Evolutionary conservation across 2,797 vertebrate genomes (phyloP).

Genomic region (Squalus acanthias): DNA sequence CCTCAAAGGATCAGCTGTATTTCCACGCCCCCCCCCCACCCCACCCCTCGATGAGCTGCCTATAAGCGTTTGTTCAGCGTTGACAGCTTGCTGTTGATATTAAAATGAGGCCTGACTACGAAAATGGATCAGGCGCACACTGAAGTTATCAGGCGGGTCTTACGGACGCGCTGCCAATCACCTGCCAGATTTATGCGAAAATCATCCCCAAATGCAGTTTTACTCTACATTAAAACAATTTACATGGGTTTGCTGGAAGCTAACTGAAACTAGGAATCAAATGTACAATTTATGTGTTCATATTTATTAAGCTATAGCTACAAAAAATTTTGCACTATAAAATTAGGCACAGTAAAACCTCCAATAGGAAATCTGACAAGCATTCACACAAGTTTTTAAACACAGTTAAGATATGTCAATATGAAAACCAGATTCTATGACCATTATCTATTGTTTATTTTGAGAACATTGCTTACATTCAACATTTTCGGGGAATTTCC

Average conservation of each 20-base stretch:
- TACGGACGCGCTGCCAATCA: neutral
- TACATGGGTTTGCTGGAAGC: neutral
- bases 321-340: neutral
- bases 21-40: no score
- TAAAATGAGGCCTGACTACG: neutral
- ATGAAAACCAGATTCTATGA: neutral
- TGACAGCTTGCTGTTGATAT: neutral
- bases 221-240: neutral
- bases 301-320: neutral
- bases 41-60: neutral
- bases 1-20: neutral
- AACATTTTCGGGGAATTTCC: constrained; percentile 87
- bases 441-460: neutral
- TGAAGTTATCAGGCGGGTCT: neutral
- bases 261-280: neutral
- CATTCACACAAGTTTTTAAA: neutral
- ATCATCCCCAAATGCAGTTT: neutral
- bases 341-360: neutral
- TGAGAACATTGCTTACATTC: constrained; percentile 72
- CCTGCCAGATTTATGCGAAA: neutral
- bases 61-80: neutral
- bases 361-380: neutral
- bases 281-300: neutral
- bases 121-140: neutral
- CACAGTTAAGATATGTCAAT: neutral